Conservation (phyloP, 1,140 invertebrate genomes). For the Coelopa frigida region DNA sequence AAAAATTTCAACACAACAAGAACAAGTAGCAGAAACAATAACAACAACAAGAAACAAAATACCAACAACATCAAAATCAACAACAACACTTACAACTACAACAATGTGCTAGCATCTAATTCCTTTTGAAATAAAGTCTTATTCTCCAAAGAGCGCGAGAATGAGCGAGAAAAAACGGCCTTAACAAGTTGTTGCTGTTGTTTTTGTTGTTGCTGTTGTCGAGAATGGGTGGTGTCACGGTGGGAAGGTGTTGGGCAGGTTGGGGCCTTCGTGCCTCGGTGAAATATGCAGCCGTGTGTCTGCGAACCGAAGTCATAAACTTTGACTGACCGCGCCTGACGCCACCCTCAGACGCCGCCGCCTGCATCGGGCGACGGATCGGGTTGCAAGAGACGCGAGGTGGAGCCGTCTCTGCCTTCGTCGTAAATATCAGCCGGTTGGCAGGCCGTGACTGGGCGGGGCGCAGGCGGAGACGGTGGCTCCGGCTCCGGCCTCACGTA, state of each 20-base stretch:
- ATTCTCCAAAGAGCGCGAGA: neutral
- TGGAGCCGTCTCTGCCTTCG: too few relatives aligned
- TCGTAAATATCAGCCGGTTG: too few relatives aligned
- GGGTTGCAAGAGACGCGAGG: too few relatives aligned
- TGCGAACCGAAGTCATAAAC: conserved; percentile 13
- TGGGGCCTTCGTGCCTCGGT: conserved; percentile 6
- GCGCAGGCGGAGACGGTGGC: too few relatives aligned
- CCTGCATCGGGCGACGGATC: neutral
- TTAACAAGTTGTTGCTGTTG: conserved; percentile 14
- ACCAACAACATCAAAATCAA: neutral
- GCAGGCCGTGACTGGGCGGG: too few relatives aligned
- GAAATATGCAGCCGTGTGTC: conserved; percentile 14
- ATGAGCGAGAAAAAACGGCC: neutral
- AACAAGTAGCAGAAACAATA: too few relatives aligned
- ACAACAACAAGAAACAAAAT: neutral
- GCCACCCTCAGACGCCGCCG: neutral
- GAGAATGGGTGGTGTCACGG: too few relatives aligned
- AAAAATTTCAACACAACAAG: too few relatives aligned
- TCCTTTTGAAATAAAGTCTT: conserved; percentile 7
- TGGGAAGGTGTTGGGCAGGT: neutral
- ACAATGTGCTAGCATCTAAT: conserved; percentile 4
- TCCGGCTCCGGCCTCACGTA: too few relatives aligned
- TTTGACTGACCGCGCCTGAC: neutral
- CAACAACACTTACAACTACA: neutral
- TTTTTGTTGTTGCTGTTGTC: too few relatives aligned